A percentile compares a stretch with the other conserved stretches of the same genome.
Evolutionary conservation across 1,140 invertebrate species (phyloP).

Genomic region (Vanessa atalanta): DNA sequence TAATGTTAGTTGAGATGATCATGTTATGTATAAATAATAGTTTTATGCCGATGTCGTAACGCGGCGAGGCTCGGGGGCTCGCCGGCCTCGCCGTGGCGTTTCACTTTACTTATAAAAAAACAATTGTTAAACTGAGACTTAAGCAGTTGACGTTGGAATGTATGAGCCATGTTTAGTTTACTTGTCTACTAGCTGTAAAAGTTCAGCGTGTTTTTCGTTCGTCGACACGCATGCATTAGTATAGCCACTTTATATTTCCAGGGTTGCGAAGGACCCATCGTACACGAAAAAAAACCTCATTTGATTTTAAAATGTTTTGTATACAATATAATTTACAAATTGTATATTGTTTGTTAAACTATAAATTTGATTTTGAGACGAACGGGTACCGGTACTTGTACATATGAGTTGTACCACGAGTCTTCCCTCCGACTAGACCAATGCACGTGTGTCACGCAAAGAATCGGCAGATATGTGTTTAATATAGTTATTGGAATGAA

Average conservation of each 20-base stretch:
- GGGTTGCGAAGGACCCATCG: background rate
- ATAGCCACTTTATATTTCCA: background rate
- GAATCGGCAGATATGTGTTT: conserved; percentile 1
- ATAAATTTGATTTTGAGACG: background rate
- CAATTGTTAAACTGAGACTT: conserved; percentile 42
- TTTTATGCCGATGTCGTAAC: conserved; percentile 29
- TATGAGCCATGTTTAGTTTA: conserved; percentile 39
- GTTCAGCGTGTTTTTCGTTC: background rate
- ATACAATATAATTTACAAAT: background rate
- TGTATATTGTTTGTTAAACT: background rate
- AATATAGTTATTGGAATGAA: conserved; percentile 50
- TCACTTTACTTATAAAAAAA: conserved; percentile 44
- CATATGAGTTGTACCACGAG: background rate
- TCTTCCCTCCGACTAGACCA: background rate
- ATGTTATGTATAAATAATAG: conserved; percentile 62
- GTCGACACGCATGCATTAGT: conserved; percentile 30
- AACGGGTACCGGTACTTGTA: background rate
- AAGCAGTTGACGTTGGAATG: conserved; percentile 43
- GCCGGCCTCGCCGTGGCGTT: conserved; percentile 21
- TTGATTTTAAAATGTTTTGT: background rate
- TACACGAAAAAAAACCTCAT: background rate
- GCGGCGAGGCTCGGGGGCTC: conserved; percentile 18
- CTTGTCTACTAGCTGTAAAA: conserved; percentile 28
- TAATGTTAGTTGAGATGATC: conserved; percentile 67
- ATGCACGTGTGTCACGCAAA: background rate